These are phyloP conservation scores for Flexamia atlantica DNA, from an alignment of 2,888 invertebrate genomes.

Conservation along the genomic window DNA sequence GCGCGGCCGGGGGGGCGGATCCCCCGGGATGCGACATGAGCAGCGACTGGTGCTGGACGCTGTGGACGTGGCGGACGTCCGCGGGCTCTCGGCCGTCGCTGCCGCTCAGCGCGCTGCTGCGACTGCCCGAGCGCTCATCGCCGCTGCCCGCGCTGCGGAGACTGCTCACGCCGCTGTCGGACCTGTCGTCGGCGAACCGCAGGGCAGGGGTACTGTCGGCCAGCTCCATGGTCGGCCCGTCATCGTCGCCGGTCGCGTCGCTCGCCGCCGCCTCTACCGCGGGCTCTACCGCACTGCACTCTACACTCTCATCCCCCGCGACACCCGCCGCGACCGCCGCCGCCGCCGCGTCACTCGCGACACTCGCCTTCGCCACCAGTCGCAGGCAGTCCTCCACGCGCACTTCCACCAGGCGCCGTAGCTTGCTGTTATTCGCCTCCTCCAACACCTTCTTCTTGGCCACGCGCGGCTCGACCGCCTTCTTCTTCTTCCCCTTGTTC, in stretches of 20 bases:
- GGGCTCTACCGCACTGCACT: conserved; percentile 62
- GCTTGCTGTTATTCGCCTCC: conserved; percentile 75
- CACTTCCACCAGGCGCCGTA: conserved; percentile 74
- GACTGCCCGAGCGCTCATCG: conserved; percentile 88
- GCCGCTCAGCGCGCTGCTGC: conserved; percentile 85
- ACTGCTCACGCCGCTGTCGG: conserved; percentile 86
- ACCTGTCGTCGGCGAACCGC: conserved; percentile 73
- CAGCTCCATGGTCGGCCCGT: conserved; percentile 75
- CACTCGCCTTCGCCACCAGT: conserved; percentile 48
- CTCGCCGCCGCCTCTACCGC: conserved; percentile 67
- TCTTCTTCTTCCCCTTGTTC: conserved; percentile 68
- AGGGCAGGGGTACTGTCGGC: conserved; percentile 72
- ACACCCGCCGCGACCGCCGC: neutral
- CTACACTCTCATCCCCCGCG: conserved; percentile 64
- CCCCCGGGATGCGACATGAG: conserved; percentile 78
- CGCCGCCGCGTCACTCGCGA: conserved; percentile 40
- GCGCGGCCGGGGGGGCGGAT: conserved; percentile 73
- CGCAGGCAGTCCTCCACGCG: conserved; percentile 74
- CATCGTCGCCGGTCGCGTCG: conserved; percentile 74
- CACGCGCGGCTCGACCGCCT: conserved; percentile 61
- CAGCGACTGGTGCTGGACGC: conserved; percentile 80
- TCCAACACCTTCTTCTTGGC: conserved; percentile 75
- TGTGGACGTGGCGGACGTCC: conserved; percentile 79
- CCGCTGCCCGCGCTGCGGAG: conserved; percentile 81
- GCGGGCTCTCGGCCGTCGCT: conserved; percentile 80